phyloP scores from a whole-genome alignment of 2,113 vertebrate species.

The Antigone vipio region DNA sequence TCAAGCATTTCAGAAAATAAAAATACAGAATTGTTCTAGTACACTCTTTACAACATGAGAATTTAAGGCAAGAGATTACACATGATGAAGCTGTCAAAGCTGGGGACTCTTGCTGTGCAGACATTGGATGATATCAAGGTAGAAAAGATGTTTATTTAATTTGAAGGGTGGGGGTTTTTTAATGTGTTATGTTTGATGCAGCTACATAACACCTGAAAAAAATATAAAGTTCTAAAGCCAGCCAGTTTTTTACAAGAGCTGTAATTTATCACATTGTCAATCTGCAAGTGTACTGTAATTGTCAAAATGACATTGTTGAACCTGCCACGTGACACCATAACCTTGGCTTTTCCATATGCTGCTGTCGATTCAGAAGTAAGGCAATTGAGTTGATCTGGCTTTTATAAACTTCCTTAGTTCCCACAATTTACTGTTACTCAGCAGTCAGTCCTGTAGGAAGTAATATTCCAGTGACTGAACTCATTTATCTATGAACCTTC shows the following conservation, averaged over 20 bases:
- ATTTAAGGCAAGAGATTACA: neutral
- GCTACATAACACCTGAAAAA: neutral
- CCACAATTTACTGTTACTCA: neutral
- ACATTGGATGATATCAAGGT: neutral
- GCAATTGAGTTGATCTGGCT: neutral
- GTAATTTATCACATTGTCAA: constrained; percentile 1
- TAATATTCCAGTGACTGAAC: constrained; percentile 23
- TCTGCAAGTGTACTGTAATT: neutral
- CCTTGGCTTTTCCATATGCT: constrained; percentile 24
- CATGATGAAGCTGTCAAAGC: neutral
- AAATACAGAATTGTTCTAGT: neutral
- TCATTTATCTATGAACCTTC: constrained; percentile 52
- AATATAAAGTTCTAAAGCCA: neutral
- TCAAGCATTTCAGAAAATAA: neutral
- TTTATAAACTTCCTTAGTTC: constrained; percentile 1
- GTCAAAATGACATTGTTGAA: constrained; percentile 2
- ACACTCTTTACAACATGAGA: neutral
- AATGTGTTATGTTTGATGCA: neutral
- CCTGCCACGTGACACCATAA: neutral
- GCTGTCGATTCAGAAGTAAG: neutral
- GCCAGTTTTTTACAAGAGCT: neutral
- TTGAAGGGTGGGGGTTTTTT: neutral
- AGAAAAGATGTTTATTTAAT: neutral
- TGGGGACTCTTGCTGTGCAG: neutral
- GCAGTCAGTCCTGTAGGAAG: constrained; percentile 27